phyloP scores from a whole-genome alignment of 2,113 vertebrate genomes.

The Chaenogobius annularis region DNA sequence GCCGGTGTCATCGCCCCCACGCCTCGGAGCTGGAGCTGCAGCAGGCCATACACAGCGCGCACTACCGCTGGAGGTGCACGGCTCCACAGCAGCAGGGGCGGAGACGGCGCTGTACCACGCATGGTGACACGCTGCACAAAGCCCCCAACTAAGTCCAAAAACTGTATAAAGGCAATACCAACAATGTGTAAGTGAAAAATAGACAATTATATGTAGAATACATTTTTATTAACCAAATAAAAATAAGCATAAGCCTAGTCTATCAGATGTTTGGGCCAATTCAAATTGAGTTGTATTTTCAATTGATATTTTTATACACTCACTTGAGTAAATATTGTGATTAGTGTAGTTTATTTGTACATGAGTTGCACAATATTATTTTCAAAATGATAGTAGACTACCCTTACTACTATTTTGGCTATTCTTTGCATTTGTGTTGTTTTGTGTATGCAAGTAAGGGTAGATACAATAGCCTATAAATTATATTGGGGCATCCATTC shows the following conservation, averaged over 20 bases:
- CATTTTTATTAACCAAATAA: background rate
- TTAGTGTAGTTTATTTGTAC: too few species aligned
- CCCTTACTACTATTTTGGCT: too few species aligned
- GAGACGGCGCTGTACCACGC: conserved; percentile 19
- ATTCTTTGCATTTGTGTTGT: too few species aligned
- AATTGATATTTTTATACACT: too few species aligned
- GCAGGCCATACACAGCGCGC: conserved; percentile 47
- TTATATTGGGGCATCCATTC: too few species aligned
- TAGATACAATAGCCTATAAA: too few species aligned
- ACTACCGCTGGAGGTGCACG: conserved; percentile 41
- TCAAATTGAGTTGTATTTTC: too few species aligned
- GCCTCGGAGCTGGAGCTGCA: conserved; percentile 55
- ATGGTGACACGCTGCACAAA: background rate
- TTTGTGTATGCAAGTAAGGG: too few species aligned
- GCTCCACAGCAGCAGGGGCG: conserved; percentile 61
- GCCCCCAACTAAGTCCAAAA: background rate
- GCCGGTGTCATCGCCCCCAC: conserved; percentile 57
- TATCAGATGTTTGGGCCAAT: too few species aligned
- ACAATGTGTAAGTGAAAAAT: background rate
- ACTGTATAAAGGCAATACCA: background rate
- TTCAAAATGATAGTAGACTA: too few species aligned
- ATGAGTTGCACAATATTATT: too few species aligned
- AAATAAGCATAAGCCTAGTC: background rate
- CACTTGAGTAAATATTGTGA: too few species aligned
- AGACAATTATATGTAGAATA: background rate